phyloP scores from a whole-genome alignment of 1,140 invertebrate species.

The Berghia stephanieae region DNA sequence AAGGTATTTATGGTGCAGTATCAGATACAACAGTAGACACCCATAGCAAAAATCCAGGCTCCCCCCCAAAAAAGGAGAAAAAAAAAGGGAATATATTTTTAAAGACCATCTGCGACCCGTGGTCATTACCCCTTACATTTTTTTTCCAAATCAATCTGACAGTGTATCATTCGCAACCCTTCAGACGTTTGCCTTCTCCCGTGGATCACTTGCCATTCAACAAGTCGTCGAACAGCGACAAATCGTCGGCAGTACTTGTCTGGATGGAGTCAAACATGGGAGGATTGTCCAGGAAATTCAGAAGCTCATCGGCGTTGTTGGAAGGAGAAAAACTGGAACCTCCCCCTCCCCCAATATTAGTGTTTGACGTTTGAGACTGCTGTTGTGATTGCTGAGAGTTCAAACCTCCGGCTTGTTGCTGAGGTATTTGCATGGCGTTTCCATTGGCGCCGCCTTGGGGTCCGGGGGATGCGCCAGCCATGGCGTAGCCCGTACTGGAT shows the following conservation, averaged over 20 bases:
- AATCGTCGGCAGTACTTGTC: slow-evolving; percentile 40
- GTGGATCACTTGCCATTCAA: slow-evolving; percentile 36
- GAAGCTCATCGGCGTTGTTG: slow-evolving; percentile 55
- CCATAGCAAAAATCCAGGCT: neutral
- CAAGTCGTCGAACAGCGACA: slow-evolving; percentile 53
- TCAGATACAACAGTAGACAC: neutral
- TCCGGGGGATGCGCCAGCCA: slow-evolving; percentile 32
- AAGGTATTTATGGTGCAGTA: too few relatives aligned
- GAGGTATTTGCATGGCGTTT: slow-evolving; percentile 25
- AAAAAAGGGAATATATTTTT: neutral
- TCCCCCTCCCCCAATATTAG: too few relatives aligned
- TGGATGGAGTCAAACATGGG: slow-evolving; percentile 54
- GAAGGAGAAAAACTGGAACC: too few relatives aligned
- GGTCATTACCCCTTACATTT: neutral
- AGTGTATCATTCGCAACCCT: too few relatives aligned
- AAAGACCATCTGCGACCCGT: neutral
- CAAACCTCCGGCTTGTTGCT: slow-evolving; percentile 27
- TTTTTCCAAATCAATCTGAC: neutral
- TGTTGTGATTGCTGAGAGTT: slow-evolving; percentile 22
- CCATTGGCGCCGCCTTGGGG: slow-evolving; percentile 20
- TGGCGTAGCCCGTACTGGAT: slow-evolving; percentile 11
- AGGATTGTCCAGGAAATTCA: slow-evolving; percentile 56
- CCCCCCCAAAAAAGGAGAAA: too few relatives aligned
- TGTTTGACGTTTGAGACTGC: slow-evolving; percentile 25
- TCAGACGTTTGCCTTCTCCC: too few relatives aligned